These are phyloP conservation scores for Oedothorax gibbosus DNA, from an alignment of 1,140 invertebrate species.

Conservation along the genomic window DNA sequence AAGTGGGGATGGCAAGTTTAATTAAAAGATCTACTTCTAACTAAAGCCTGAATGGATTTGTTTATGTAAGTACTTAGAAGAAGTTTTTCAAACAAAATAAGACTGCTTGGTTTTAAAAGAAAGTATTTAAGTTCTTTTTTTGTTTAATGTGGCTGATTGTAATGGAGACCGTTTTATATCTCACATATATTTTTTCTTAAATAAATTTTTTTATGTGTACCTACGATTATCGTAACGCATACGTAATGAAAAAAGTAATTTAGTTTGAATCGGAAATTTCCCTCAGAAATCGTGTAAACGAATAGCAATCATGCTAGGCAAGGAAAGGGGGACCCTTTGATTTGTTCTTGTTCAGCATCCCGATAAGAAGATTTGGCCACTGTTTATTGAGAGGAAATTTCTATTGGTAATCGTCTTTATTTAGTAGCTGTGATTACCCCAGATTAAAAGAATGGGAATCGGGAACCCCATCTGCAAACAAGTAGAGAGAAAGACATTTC, in stretches of 20 bases:
- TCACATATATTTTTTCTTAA: slow-evolving; percentile 7
- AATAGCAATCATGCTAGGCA: slow-evolving; percentile 3
- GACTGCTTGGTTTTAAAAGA: background rate
- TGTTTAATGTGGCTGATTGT: slow-evolving; percentile 38
- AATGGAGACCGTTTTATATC: background rate
- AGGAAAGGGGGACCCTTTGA: background rate
- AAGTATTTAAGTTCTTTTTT: slow-evolving; percentile 14
- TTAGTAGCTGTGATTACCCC: background rate
- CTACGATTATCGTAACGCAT: slow-evolving; percentile 9
- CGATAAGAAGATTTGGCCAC: slow-evolving; percentile 22
- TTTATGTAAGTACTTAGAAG: slow-evolving; percentile 41
- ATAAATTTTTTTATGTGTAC: slow-evolving; percentile 35
- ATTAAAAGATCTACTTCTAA: slow-evolving; percentile 38
- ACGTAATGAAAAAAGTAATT: slow-evolving; percentile 17
- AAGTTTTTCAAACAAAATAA: slow-evolving; percentile 28
- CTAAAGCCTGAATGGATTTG: slow-evolving; percentile 45
- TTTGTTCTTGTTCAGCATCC: slow-evolving; percentile 13
- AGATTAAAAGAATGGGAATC: background rate
- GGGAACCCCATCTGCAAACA: slow-evolving; percentile 33
- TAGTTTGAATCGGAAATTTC: slow-evolving; percentile 18
- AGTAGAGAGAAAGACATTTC: background rate
- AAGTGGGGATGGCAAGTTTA: slow-evolving; percentile 49
- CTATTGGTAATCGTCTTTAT: slow-evolving; percentile 29
- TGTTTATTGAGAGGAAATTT: slow-evolving; percentile 46
- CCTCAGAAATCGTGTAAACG: background rate